Evolutionary conservation across 1,140 invertebrate species (phyloP).

Genomic region (Ceratoteleas bidentatus): DNA sequence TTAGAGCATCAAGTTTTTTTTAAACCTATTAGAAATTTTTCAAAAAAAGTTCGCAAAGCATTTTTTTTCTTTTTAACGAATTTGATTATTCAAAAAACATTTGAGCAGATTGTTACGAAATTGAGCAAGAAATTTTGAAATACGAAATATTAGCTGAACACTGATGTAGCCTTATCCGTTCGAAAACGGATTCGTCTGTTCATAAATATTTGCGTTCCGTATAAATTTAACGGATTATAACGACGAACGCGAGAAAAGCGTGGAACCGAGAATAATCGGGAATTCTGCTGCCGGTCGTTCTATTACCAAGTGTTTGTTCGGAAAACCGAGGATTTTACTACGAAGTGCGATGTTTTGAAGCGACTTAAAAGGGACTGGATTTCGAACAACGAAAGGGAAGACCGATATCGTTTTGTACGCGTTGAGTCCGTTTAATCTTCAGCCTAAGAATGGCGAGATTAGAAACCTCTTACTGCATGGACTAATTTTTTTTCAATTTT

Average conservation of each 20-base stretch:
- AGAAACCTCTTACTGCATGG: constrained; percentile 20
- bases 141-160: too few species aligned
- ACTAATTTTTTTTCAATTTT: constrained; percentile 28
- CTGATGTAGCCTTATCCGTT: too few species aligned
- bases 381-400: too few species aligned
- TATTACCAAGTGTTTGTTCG: constrained; percentile 4
- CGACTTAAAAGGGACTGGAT: not conserved
- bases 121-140: too few species aligned
- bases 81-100: too few species aligned
- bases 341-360: constrained; percentile 6
- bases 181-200: constrained; percentile 19
- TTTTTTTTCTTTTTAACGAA: too few species aligned
- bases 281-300: constrained; percentile 9
- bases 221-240: constrained; percentile 69
- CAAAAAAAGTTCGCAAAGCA: too few species aligned
- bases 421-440: not conserved
- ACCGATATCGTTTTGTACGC: too few species aligned
- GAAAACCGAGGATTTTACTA: constrained; percentile 14
- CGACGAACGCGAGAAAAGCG: constrained; percentile 44
- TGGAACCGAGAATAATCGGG: constrained; percentile 38
- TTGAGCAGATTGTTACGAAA: too few species aligned
- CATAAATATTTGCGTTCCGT: constrained; percentile 46
- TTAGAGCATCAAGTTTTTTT: too few species aligned
- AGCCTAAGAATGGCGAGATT: constrained; percentile 16
- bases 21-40: too few species aligned